Evolutionary conservation across 2,113 vertebrate species (phyloP).

Genomic region (Carassius auratus): DNA sequence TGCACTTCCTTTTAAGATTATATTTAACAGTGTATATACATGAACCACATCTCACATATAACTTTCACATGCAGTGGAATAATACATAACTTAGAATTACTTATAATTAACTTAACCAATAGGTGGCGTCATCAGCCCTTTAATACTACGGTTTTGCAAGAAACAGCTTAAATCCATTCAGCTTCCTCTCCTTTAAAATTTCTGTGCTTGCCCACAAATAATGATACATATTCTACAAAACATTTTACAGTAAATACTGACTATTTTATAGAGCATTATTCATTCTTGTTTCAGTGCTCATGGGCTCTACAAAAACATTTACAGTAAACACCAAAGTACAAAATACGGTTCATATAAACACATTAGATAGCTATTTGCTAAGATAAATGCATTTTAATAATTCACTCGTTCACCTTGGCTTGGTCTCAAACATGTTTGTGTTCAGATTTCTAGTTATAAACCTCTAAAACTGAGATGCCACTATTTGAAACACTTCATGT

Average conservation of each 20-base stretch:
- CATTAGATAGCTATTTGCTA: neutral
- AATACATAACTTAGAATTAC: neutral
- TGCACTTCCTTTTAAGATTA: neutral
- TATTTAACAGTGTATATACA: constrained; percentile 12
- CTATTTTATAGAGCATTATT: neutral
- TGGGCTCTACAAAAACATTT: neutral
- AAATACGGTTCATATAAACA: constrained; percentile 2
- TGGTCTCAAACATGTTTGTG: constrained; percentile 5
- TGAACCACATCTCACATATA: neutral
- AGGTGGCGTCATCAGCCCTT: neutral
- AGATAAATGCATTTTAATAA: neutral
- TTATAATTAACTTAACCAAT: neutral
- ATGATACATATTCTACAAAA: neutral
- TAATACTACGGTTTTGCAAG: neutral
- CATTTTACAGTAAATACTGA: constrained; percentile 10
- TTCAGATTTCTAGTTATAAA: neutral
- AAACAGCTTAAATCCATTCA: neutral
- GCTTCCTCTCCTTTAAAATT: neutral
- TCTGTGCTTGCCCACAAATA: constrained; percentile 4
- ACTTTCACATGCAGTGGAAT: constrained; percentile 11
- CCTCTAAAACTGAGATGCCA: neutral
- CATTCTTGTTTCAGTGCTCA: neutral
- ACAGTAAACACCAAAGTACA: neutral
- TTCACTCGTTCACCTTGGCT: constrained; percentile 23
- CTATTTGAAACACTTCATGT: neutral